Conservation (phyloP, 1,140 invertebrate genomes). For the Lepidurus arcticus region DNA sequence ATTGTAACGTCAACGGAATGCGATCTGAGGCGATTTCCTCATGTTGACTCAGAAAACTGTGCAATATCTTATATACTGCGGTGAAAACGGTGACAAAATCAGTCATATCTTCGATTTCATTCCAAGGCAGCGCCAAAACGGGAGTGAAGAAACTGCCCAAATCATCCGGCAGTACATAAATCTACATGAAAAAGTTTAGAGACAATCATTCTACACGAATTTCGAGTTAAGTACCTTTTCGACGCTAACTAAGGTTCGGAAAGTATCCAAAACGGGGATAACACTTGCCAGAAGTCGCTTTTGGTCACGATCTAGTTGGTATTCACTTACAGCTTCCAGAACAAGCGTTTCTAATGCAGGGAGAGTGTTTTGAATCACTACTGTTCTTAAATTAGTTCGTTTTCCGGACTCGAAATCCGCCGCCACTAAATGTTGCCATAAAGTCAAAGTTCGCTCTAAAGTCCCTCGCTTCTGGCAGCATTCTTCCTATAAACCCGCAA, state of each 20-base stretch:
- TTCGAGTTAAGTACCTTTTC: background rate
- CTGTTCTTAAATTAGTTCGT: background rate
- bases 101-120: background rate
- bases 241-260: constrained; percentile 10
- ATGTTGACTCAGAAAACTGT: constrained; percentile 29
- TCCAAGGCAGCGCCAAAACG: constrained; percentile 23
- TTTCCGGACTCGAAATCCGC: background rate
- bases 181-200: background rate
- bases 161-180: background rate
- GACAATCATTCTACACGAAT: background rate
- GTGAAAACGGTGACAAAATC: constrained; percentile 30
- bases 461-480: background rate
- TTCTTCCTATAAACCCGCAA: background rate
- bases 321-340: background rate
- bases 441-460: constrained; percentile 2
- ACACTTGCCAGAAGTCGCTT: background rate
- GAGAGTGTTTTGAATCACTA: background rate
- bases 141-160: background rate
- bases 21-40: constrained; percentile 34
- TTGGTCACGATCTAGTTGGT: background rate
- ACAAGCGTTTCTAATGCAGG: background rate
- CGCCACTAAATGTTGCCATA: background rate
- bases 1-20: constrained; percentile 29
- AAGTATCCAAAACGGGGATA: constrained; percentile 14
- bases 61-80: constrained; percentile 28